Percentiles rank a stretch among this genome's conserved stretches.
These are phyloP conservation scores for Chaetodon trifascialis DNA, from an alignment of 2,113 vertebrate species.

Conservation along the genomic window DNA sequence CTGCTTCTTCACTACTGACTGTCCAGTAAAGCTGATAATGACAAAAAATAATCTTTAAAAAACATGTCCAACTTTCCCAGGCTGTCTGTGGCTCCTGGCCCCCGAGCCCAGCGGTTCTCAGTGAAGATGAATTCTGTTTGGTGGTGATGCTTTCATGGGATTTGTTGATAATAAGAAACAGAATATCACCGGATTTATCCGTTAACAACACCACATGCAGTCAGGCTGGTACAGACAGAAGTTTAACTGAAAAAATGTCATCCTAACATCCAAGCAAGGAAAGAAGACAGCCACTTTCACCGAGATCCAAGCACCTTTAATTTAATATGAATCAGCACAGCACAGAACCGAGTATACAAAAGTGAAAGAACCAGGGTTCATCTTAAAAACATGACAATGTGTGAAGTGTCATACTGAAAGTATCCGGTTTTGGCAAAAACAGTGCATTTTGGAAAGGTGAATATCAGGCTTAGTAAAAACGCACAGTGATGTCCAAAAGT, in stretches of 20 bases:
- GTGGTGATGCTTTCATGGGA: neutral
- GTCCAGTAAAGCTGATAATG: neutral
- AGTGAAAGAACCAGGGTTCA: constrained; percentile 69
- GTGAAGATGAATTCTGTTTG: neutral
- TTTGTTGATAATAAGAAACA: neutral
- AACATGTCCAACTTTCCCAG: no score
- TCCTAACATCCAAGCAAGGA: neutral
- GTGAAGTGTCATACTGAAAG: constrained; percentile 12
- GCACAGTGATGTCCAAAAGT: constrained; percentile 24
- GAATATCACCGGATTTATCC: neutral
- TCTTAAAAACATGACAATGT: constrained; percentile 60
- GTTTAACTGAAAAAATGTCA: neutral
- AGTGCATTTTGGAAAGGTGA: constrained; percentile 35
- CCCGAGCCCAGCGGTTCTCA: neutral
- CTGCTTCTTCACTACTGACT: neutral
- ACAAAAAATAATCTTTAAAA: no score
- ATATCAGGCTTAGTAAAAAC: neutral
- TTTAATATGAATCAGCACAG: neutral
- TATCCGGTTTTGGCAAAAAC: constrained; percentile 35
- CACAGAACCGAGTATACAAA: constrained; percentile 37
- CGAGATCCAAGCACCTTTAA: neutral
- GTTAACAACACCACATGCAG: neutral
- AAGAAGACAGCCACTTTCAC: neutral
- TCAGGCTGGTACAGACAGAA: neutral
- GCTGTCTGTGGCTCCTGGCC: neutral